phyloP scores from a whole-genome alignment of 1,140 invertebrate species.

The Drosophila carrolli region DNA sequence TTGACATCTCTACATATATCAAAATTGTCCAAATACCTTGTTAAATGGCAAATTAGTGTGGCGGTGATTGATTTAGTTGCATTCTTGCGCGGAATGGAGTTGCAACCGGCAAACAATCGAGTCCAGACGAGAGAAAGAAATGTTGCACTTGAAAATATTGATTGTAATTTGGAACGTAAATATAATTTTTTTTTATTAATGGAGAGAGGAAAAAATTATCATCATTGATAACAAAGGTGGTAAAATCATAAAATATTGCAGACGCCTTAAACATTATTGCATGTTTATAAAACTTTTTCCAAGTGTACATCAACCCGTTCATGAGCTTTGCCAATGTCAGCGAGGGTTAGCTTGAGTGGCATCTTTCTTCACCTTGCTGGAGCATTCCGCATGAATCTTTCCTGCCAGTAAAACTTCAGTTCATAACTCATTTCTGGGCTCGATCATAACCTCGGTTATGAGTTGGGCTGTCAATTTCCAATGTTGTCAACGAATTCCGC shows the following conservation, averaged over 20 bases:
- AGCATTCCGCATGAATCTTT: constrained; percentile 11
- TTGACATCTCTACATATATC: constrained; percentile 84
- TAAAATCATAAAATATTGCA: too few relatives aligned
- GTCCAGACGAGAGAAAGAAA: constrained; percentile 9
- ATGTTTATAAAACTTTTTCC: not conserved
- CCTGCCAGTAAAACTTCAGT: constrained; percentile 37
- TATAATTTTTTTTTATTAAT: too few relatives aligned
- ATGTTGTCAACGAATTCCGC: constrained; percentile 80
- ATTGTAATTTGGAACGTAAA: not conserved
- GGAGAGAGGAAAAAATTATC: too few relatives aligned
- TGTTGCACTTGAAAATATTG: constrained; percentile 7
- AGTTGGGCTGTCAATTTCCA: constrained; percentile 74
- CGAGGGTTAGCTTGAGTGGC: constrained; percentile 23
- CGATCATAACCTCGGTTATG: constrained; percentile 78
- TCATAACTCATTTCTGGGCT: constrained; percentile 71
- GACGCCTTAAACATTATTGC: too few relatives aligned
- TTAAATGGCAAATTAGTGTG: constrained; percentile 85
- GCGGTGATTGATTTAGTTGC: constrained; percentile 83
- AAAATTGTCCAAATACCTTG: constrained; percentile 85
- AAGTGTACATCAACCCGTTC: constrained; percentile 23
- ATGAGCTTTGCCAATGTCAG: constrained; percentile 15
- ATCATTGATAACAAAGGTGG: too few relatives aligned
- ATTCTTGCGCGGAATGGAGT: constrained; percentile 77
- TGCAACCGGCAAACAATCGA: constrained; percentile 62
- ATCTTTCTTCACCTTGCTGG: constrained; percentile 28